These are phyloP conservation scores for Promerops cafer DNA, from an alignment of 2,113 vertebrate species.

Conservation along the genomic window DNA sequence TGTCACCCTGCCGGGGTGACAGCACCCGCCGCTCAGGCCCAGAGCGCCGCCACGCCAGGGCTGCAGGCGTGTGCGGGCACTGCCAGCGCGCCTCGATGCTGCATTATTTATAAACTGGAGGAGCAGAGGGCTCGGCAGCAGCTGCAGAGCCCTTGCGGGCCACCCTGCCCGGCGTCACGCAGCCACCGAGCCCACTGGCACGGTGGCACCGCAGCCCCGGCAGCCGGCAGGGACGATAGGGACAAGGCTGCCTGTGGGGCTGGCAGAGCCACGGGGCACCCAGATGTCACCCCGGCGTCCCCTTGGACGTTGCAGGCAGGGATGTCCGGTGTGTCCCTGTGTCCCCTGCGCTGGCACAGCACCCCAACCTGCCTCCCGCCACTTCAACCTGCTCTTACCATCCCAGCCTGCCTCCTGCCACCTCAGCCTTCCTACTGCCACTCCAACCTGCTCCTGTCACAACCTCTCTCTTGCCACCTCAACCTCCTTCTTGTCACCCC, in stretches of 20 bases:
- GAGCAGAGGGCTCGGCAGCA: conserved; percentile 38
- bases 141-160: conserved; percentile 46
- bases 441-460: neutral
- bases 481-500: neutral
- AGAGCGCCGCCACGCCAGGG: neutral
- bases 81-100: conserved; percentile 37
- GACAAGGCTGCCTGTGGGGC: neutral
- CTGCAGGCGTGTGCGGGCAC: neutral
- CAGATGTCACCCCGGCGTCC: neutral
- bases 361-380: neutral
- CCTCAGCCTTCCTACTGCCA: neutral
- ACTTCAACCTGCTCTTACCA: neutral
- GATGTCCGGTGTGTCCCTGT: neutral
- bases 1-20: neutral
- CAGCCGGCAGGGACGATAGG: neutral
- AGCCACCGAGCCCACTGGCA: conserved; percentile 20
- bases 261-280: neutral
- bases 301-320: neutral
- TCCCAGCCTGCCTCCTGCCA: neutral
- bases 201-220: neutral
- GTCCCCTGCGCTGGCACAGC: neutral
- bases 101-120: conserved; percentile 72
- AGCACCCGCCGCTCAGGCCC: neutral
- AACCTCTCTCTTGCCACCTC: neutral
- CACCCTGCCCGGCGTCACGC: conserved; percentile 31